Evolutionary conservation across 1,140 invertebrate species (phyloP), one percentile per base, ranked within the genome.

Genomic region (Belonocnema kinseyi): DNA sequence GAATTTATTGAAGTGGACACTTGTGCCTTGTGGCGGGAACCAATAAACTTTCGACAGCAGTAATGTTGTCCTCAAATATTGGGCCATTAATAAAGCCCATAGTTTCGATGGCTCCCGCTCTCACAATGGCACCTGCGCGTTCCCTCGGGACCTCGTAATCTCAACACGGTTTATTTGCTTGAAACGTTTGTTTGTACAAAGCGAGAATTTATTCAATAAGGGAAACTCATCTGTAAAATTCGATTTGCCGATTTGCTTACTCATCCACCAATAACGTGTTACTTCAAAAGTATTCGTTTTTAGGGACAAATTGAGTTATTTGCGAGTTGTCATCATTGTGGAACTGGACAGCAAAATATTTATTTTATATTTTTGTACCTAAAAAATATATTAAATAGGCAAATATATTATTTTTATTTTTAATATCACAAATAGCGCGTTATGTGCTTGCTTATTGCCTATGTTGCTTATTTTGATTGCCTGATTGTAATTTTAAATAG

Each of bases 41-140:
- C 85, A 84, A 87, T 88, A 88, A 89, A 86, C 85, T 85, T 81
- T 84, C 81, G 81, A 82, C 82, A 83, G 53, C 78, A 81, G 81
- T 87, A 88, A 88, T 87, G 83, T 86, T 85, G 80, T 89, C 86
- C 82, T 89, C 88, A 89, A 89, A 90, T 88, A 90, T 89, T 90
- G 82, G 85, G 79, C 87, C 85, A 89, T 89, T 89, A 89, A 90
- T 89, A 88, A 89, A 89, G 86, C 74, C 83, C 83, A 85, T 85
- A 80, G 85, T 85, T 87, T 88, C 82, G 86, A 88, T 84, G 82
- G 84, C 79, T 81, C 80, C 73, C 81, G 81, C 72, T 80, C 70
- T 84, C 74, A 78, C 77, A 81, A 83, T 83, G 82, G 87, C 89
- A 89, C 89, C 89, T 89, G 89, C 85, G 85, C 78, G 75, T 85